Percentiles rank a stretch among this genome's conserved stretches.
These are phyloP conservation scores for Psilopsiagon aurifrons DNA, from an alignment of 2,113 vertebrate species.

Conservation along the genomic window DNA sequence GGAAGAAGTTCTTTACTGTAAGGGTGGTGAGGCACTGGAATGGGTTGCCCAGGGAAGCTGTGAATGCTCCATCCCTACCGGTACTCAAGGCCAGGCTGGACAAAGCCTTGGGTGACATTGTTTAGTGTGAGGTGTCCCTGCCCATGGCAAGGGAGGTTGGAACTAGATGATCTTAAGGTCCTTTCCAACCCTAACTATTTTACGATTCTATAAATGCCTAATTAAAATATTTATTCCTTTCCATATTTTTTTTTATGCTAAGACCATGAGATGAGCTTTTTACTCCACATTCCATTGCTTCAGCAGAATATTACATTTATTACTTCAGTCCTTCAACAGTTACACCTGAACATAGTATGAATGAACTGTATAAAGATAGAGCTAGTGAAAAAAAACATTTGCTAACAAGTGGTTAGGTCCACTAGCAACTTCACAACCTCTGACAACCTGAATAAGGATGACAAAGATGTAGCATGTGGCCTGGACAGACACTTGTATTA, in stretches of 20 bases:
- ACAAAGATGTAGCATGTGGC: accelerated
- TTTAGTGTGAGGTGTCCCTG: no score
- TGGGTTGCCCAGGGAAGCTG: no score
- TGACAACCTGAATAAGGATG: background rate
- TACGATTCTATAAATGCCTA: background rate
- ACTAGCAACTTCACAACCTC: accelerated
- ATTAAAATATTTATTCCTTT: background rate
- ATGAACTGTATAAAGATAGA: background rate
- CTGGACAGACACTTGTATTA: background rate
- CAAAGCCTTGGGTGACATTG: no score
- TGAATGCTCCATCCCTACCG: no score
- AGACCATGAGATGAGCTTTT: background rate
- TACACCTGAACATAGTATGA: background rate
- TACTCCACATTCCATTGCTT: background rate
- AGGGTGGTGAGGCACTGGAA: no score
- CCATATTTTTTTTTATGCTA: background rate
- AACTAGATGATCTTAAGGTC: background rate
- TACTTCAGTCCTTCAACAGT: background rate
- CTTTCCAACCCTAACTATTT: background rate
- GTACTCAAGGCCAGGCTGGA: no score
- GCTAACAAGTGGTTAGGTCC: background rate
- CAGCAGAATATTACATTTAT: background rate
- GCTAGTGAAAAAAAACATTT: background rate
- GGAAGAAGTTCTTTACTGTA: no score
- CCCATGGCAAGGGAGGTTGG: background rate